Percentiles rank a stretch among this genome's conserved stretches.
Conservation (phyloP, 1,140 invertebrate species). For the Panagrolaimus sp. region DNA sequence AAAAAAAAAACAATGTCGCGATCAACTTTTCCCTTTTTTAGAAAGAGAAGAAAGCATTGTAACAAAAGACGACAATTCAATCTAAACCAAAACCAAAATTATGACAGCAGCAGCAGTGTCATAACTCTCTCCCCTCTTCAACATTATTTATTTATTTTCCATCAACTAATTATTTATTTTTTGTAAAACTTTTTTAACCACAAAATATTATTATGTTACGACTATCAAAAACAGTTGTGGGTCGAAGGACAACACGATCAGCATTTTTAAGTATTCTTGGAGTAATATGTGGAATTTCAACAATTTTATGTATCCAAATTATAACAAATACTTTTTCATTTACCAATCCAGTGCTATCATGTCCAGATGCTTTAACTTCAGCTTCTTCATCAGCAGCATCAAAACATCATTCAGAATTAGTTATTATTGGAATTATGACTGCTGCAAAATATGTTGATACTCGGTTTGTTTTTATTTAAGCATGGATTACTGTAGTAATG, state of each 20-base stretch:
- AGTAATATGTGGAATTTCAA: background rate
- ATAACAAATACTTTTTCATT: background rate
- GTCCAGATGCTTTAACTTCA: background rate
- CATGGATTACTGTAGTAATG: too few species aligned
- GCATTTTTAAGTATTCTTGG: conserved; percentile 1
- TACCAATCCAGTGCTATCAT: conserved; percentile 1
- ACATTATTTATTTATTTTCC: too few species aligned
- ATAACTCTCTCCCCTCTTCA: too few species aligned
- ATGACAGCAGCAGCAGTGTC: too few species aligned
- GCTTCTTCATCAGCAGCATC: background rate
- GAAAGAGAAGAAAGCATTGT: too few species aligned
- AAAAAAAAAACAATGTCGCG: too few species aligned
- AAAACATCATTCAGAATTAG: background rate
- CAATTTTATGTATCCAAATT: background rate
- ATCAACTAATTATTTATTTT: too few species aligned
- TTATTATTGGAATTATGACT: conserved; percentile 24
- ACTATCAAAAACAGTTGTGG: background rate
- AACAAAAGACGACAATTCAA: too few species aligned
- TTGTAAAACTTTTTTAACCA: too few species aligned
- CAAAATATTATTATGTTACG: too few species aligned
- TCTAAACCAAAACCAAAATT: too few species aligned
- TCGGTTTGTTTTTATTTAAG: conserved; percentile 6
- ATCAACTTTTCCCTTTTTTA: too few species aligned
- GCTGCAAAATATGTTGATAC: conserved; percentile 52
- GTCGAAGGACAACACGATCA: background rate